Evolutionary conservation across 2,888 invertebrate genomes (phyloP), one percentile per base, ranked within the genome.

Genomic region (Tinea trinotella): DNA sequence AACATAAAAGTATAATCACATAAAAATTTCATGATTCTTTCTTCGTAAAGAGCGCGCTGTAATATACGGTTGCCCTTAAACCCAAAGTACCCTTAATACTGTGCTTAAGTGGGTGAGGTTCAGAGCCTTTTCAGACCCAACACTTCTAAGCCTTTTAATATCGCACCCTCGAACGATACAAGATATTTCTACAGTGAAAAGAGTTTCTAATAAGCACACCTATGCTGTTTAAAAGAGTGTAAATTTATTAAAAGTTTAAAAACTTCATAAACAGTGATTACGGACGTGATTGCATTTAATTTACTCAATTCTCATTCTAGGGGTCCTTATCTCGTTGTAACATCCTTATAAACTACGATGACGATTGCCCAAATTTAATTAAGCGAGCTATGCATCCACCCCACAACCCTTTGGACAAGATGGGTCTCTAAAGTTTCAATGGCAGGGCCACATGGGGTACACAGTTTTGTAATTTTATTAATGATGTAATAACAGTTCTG

Each of bases 381-480:
- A 83, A 74, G 67, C 65, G 19, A 49, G 44, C 49, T 7, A 13
- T 49, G 20, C 10, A n/a, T 44, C 17, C 13, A 17, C 49, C 49
- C 49, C 58, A 61, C 63, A 72, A 75, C 76, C 77, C 75, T 74
- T 76, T 66, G 60, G 60, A 64, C 50, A 36, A 20, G 36, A 55
- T 30, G 17, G 30, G 34, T 48, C 22, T 49, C 13, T 20, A 77
- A 80, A 80, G 67, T 77, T 70, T 59, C 67, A 66, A 68, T 64
- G 62, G 68, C 52, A 62, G 57, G 64, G 62, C 68, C 82, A 81
- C 79, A 82, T 81, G 82, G 79, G 76, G 73, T n/a, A 64, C 67
- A 62, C 70, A 83, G 76, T 85, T 84, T 85, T 85, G 84, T 84
- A 85, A 85, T 85, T 84, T 85, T 85, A 85, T 85, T 85, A 85